Base-by-base conservation (phyloP, 1,140 invertebrate species). In the Nephila pilipes region DNA sequence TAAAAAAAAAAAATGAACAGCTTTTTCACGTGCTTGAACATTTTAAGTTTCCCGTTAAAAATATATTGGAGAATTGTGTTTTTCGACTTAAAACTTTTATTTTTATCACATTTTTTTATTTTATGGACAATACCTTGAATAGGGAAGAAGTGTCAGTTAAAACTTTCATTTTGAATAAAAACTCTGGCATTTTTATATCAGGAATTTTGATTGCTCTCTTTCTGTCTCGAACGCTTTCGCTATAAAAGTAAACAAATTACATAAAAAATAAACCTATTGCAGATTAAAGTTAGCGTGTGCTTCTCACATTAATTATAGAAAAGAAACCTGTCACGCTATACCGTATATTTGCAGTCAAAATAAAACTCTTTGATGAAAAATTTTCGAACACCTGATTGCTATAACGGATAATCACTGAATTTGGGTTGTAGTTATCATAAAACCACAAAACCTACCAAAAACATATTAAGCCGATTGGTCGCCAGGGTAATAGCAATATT, bases 401-500 rank as follows among this genome's bases (percentile, higher is more conserved):
- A 75, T 75, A 75, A 20, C 29, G 18, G 69, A 36, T 75, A 32
- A 29, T 29, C 29, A 36, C 16, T 14, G 18, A 32, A 75, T 5
- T 25, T 36, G 29, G 10, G 2, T 54, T 54, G 12, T 55, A 46
- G n/a, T 46, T 83, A 83, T 54, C 14, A 54, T 54, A 25, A n/a
- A 46, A 83, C 36, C 18, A 54, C 25, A 38, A 8, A 83, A 83
- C 55, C 18, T 54, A 83, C 20, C 36, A 38, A 83, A 55, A 55
- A 83, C 18, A 55, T 22, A 83, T 83, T 10, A n/a, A 16, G 3
- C 16, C 25, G 25, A 83, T 83, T 83, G 80, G 80, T 83, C 54
- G 80, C 29, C 80, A 83, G 80, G 80, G 80, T 16, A 55, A 83
- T 83, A 22, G 25, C 20, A n/a, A 25, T 55, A 83, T 83, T 83